These are phyloP conservation scores for Percopsis transmontana DNA, from an alignment of 2,113 vertebrate genomes.

Conservation along the genomic window DNA sequence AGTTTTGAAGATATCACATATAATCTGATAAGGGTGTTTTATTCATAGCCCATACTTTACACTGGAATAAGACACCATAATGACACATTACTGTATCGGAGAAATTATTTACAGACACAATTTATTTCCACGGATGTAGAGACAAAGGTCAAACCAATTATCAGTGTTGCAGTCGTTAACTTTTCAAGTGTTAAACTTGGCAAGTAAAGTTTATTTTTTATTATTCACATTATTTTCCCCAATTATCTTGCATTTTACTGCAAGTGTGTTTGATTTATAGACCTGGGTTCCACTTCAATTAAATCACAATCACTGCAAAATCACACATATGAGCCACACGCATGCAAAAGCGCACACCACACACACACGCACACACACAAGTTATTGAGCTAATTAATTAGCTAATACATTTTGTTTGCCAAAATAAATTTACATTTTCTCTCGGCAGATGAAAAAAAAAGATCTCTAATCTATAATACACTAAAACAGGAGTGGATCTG, in stretches of 20 bases:
- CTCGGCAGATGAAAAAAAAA: slow-evolving; percentile 19
- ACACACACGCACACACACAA: not conserved
- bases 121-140: not conserved
- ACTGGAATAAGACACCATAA: not conserved
- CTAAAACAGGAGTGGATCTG: too few species aligned
- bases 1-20: not conserved
- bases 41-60: not conserved
- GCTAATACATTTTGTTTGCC: slow-evolving; percentile 19
- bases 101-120: not conserved
- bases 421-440: slow-evolving; percentile 10
- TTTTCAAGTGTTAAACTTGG: not conserved
- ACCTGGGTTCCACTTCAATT: not conserved
- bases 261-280: slow-evolving; percentile 5
- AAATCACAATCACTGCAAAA: too few species aligned
- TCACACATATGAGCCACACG: not conserved
- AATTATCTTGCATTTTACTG: not conserved
- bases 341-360: not conserved
- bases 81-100: slow-evolving; percentile 5
- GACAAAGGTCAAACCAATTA: slow-evolving; percentile 5
- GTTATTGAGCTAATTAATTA: not conserved
- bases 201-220: slow-evolving; percentile 6
- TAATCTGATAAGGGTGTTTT: not conserved
- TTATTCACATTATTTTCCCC: not conserved
- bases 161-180: too few species aligned
- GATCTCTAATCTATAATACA: not conserved